Evolutionary conservation across 2,113 vertebrate species (phyloP), one percentile per base, ranked within the genome.

Genomic region (Alexandromys fortis): DNA sequence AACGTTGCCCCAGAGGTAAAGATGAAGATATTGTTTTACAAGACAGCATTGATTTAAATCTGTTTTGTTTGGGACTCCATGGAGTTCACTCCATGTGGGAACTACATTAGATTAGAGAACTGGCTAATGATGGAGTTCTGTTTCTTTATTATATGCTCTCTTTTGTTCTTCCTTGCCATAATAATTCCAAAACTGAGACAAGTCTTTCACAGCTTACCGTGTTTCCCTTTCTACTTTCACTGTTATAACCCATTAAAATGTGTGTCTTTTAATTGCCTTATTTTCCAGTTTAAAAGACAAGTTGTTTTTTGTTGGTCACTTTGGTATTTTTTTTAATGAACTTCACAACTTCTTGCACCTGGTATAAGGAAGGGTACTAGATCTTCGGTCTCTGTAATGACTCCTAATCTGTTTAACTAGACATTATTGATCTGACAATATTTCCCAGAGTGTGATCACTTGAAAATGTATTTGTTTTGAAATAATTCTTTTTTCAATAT

Each of bases 1-100:
- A 98, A 78, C 58, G 92, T 61, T 97, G 61, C 91, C 94, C 97
- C 91, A 49, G 90, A 97, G 94, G 96, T 96, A 97, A 97, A 76
- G 82, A 92, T 47, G 87, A 19, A 90, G 96, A 95, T 96, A 83
- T 94, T 95, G 93, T 97, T 83, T 90, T 94, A 97, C 90, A 89
- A 86, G 76, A 96, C 91, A 97, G 81, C 78, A 78, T 92, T 97
- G 93, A 76, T 97, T 97, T 92, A 95, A 52, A 97, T 96, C 81
- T 96, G 9, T 96, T 92, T 97, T 97, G 55, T 95, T 96, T 42
- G 47, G 93, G 47, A 94, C 47, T 92, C 90, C 72, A 85, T 82
- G 52, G 26, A 89, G 7, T 95, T 65, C 94, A 79, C 86, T 58
- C 65, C 38, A 92, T 52, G 12, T 96, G 89, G 88, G 13, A 79